phyloP scores from a whole-genome alignment of 2,888 invertebrate genomes.

The Subacronicta megacephala region DNA sequence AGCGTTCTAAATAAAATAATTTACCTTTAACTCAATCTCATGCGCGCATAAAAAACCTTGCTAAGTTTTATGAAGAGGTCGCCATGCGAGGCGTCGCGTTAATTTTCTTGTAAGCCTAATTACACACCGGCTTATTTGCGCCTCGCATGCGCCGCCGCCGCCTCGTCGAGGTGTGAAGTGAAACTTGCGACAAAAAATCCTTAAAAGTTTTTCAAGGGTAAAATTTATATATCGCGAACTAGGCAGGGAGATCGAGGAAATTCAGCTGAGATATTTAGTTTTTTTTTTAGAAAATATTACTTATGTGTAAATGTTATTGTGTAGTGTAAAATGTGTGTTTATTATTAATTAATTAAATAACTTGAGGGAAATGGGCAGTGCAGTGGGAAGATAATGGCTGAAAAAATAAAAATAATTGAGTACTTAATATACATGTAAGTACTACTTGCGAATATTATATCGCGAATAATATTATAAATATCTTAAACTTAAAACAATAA shows the following conservation, averaged over 20 bases:
- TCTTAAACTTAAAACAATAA: no score
- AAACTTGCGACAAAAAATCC: constrained; percentile 64
- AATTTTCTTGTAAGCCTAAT: constrained; percentile 85
- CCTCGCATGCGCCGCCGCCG: constrained; percentile 38
- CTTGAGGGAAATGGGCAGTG: no score
- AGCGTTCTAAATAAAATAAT: constrained; percentile 32
- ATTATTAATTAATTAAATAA: no score
- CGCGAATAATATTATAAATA: no score
- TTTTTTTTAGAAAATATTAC: no score
- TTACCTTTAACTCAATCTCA: constrained; percentile 26
- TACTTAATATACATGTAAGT: no score
- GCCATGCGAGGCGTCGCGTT: constrained; percentile 50
- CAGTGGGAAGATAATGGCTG: no score
- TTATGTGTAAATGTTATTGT: no score
- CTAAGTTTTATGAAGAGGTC: constrained; percentile 36
- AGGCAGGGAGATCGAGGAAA: constrained; percentile 27
- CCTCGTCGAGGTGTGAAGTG: constrained; percentile 70
- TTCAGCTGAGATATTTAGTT: background rate
- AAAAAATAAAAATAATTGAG: no score
- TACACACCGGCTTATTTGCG: constrained; percentile 79
- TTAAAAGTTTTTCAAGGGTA: constrained; percentile 75
- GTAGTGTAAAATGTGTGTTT: no score
- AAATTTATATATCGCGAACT: constrained; percentile 63
- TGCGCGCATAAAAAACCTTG: constrained; percentile 18
- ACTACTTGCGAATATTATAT: no score